Evolutionary conservation across 2,797 vertebrate genomes (phyloP).

Genomic region (Crenichthys baileyi): DNA sequence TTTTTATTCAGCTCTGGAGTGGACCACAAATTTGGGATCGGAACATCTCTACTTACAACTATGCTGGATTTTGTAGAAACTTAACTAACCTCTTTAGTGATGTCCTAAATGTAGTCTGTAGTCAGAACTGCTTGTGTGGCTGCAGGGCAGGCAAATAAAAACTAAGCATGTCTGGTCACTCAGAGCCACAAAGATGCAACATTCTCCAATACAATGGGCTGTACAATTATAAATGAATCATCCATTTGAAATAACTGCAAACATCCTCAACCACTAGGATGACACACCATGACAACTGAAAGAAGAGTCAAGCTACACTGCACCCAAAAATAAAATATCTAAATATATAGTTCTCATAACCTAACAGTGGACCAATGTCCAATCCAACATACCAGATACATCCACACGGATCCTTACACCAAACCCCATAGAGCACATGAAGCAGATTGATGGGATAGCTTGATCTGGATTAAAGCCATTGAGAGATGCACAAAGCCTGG

Average conservation of each 20-base stretch:
- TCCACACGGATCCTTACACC: no score
- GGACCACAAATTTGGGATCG: background rate
- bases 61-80: background rate
- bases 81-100: background rate
- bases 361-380: no score
- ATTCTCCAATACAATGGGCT: background rate
- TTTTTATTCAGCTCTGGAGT: background rate
- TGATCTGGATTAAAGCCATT: background rate
- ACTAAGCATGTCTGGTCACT: background rate
- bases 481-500: background rate
- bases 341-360: no score
- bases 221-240: background rate
- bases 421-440: background rate
- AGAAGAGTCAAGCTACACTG: no score
- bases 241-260: background rate
- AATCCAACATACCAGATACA: no score
- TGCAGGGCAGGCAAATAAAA: background rate
- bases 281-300: background rate
- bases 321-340: no score
- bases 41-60: background rate
- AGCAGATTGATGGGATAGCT: background rate
- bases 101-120: background rate
- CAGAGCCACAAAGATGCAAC: background rate
- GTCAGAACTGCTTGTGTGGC: background rate
- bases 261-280: background rate